Evolutionary conservation across 2,113 vertebrate genomes (phyloP).

Genomic region (Callopanchax toddi): DNA sequence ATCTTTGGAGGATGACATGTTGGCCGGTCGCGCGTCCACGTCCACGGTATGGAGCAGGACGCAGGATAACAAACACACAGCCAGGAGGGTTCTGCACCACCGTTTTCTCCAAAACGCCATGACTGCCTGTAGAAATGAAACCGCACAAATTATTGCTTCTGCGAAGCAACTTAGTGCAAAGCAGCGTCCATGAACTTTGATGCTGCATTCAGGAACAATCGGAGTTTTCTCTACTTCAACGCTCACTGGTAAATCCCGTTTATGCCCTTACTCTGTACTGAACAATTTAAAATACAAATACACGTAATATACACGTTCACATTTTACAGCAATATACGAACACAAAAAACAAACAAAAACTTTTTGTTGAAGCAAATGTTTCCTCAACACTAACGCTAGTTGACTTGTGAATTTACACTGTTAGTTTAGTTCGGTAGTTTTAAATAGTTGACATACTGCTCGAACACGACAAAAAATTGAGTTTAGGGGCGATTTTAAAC

Average conservation of each 20-base stretch:
- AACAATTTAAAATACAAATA: neutral
- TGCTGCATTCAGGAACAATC: neutral
- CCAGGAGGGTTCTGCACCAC: slow-evolving; percentile 69
- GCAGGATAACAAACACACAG: slow-evolving; percentile 74
- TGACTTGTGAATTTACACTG: neutral
- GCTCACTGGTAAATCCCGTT: neutral
- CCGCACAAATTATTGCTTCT: too few relatives aligned
- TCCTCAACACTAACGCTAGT: neutral
- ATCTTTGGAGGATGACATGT: slow-evolving; percentile 85
- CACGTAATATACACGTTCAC: too few relatives aligned
- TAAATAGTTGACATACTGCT: neutral
- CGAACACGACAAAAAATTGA: neutral
- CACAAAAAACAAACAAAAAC: neutral
- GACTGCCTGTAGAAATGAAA: neutral
- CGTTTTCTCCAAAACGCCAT: slow-evolving; percentile 76
- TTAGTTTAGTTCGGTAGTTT: too few relatives aligned
- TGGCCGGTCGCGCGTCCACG: slow-evolving; percentile 87
- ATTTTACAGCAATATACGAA: neutral
- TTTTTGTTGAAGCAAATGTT: neutral
- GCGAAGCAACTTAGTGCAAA: too few relatives aligned
- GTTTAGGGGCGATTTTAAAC: neutral
- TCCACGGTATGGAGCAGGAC: slow-evolving; percentile 74
- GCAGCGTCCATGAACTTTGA: neutral
- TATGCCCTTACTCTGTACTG: neutral
- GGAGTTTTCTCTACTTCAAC: slow-evolving; percentile 1